A percentile compares a stretch with the other conserved stretches of the same genome.
Conservation (phyloP, 1,140 invertebrate species). For the Drosophila kikkawai region DNA sequence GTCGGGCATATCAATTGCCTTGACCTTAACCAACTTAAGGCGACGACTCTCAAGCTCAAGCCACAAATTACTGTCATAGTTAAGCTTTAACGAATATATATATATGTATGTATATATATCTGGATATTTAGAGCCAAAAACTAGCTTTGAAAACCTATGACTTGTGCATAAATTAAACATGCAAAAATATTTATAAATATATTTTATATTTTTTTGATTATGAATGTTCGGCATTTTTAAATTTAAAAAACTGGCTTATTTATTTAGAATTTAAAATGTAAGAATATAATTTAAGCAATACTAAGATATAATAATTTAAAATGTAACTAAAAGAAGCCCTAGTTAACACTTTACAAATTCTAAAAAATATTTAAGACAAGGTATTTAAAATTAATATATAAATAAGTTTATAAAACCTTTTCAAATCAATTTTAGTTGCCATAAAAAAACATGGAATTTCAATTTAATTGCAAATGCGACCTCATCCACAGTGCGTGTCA, state of each 20-base stretch:
- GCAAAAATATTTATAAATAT: constrained; percentile 11
- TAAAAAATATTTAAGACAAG: not conserved
- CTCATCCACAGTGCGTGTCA: constrained; percentile 35
- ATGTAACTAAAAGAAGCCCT: not conserved
- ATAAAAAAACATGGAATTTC: constrained; percentile 2
- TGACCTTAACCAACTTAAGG: constrained; percentile 58
- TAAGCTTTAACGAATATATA: not conserved
- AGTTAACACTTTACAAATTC: not conserved
- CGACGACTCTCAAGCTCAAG: constrained; percentile 25
- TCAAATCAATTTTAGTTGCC: not conserved
- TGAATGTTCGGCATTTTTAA: too few relatives aligned
- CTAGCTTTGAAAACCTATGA: constrained; percentile 27
- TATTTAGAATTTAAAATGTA: not conserved
- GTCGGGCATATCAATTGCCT: constrained; percentile 38
- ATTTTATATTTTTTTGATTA: constrained; percentile 1
- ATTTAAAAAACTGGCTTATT: not conserved
- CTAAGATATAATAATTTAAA: not conserved
- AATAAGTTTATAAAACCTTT: not conserved
- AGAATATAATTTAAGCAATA: not conserved
- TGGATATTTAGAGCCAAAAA: constrained; percentile 16
- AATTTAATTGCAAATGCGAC: constrained; percentile 39
- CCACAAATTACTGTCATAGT: constrained; percentile 44
- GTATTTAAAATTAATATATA: not conserved
- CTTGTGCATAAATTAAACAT: constrained; percentile 38
- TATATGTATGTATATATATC: not conserved